Conservation (phyloP, 2,797 vertebrate species). For the Syngnathus rostellatus region DNA sequence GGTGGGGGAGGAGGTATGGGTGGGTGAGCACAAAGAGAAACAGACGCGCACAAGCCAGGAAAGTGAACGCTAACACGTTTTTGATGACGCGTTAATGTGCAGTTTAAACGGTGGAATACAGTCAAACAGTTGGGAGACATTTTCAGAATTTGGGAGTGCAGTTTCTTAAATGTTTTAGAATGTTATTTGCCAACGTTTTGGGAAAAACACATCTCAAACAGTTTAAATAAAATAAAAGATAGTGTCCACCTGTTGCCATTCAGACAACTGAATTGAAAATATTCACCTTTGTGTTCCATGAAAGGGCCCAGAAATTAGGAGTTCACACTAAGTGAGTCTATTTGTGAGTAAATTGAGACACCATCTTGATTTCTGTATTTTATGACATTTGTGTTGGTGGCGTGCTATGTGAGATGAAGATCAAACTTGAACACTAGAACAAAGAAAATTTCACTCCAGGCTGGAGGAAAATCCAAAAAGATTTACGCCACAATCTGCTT, state of each 20-base stretch:
- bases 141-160: neutral
- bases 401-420: too few relatives aligned
- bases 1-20: too few relatives aligned
- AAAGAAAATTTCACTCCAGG: neutral
- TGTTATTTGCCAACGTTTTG: neutral
- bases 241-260: neutral
- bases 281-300: neutral
- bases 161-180: neutral
- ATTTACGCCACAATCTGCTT: neutral
- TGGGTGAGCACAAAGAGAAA: constrained; percentile 19
- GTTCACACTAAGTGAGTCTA: neutral
- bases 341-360: too few relatives aligned
- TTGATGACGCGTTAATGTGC: neutral
- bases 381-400: neutral
- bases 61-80: constrained; percentile 4
- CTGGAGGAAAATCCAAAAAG: neutral
- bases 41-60: neutral
- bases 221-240: neutral
- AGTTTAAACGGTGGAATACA: neutral
- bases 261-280: neutral
- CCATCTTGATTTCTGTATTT: too few relatives aligned
- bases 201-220: neutral
- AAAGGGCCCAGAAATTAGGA: neutral
- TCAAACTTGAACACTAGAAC: neutral
- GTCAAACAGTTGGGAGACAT: neutral